Evolutionary conservation across 2,113 vertebrate genomes (phyloP).

Genomic region (Dinomys branickii): DNA sequence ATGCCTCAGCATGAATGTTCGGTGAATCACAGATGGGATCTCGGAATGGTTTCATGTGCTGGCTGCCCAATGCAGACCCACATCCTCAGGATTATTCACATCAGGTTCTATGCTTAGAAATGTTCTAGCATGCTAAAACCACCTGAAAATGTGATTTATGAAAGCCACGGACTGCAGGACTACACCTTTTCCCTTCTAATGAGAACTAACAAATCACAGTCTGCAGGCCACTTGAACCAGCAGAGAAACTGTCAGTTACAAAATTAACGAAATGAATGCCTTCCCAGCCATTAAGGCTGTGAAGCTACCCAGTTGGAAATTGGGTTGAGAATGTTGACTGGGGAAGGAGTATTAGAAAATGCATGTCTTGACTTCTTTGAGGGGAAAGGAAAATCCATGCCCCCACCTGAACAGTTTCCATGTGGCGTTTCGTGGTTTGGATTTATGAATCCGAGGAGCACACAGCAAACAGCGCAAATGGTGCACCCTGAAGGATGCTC

Average conservation of each 20-base stretch:
- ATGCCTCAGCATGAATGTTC: constrained; percentile 78
- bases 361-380: neutral
- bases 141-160: constrained; percentile 84
- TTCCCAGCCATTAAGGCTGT: constrained; percentile 39
- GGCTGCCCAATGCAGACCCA: constrained; percentile 72
- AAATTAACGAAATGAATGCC: constrained; percentile 66
- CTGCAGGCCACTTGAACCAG: constrained; percentile 43
- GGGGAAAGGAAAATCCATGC: constrained; percentile 24
- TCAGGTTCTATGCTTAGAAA: constrained; percentile 77
- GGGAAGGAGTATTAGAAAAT: constrained; percentile 4
- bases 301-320: constrained; percentile 51
- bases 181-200: constrained; percentile 78
- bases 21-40: constrained; percentile 82
- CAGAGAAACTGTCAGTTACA: constrained; percentile 55
- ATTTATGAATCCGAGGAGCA: constrained; percentile 44
- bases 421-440: constrained; percentile 12
- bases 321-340: neutral
- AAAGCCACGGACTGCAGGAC: constrained; percentile 55
- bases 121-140: constrained; percentile 69
- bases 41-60: constrained; percentile 50
- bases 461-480: neutral
- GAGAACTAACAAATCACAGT: constrained; percentile 70
- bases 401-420: neutral
- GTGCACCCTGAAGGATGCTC: neutral
- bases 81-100: constrained; percentile 80